Evolutionary conservation across 2,888 invertebrate genomes (phyloP), one percentile per base, ranked within the genome.

Genomic region (Aphidoletes aphidimyza): DNA sequence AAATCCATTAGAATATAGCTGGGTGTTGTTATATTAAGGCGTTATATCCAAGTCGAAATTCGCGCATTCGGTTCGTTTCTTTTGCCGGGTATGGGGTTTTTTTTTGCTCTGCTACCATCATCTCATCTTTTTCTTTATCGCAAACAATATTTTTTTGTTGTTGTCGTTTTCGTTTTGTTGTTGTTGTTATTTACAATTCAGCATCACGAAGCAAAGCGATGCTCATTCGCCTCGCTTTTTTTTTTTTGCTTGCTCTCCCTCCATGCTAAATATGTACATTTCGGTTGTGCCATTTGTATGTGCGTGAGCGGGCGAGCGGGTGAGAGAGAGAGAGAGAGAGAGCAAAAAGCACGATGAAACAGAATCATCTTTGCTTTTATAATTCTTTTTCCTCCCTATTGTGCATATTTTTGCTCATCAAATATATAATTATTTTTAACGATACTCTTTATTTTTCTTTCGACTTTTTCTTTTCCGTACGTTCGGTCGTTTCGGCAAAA

Each of bases 361-460:
- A n/a, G 30, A 69, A 19, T 69, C 69, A 69, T 69, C 69, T 69
- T 69, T 69, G 69, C 69, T 30, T 69, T 69, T 69, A 69, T 69
- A 69, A 69, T 69, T 54, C 54, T 54, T 54, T 69, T 22, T n/a
- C 69, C 14, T 30, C 30, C 30, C 8, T n/a, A 69, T 69, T 69
- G 69, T 30, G 69, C 69, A 30, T 69, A 69, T 69, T 69, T 69
- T 69, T 69, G 69, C 69, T 69, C 69, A 30, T 69, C 69, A 69
- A 69, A 69, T 69, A 30, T 69, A 69, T 69, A 69, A 69, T 69
- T 69, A 69, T 69, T 69, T 69, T 69, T 69, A 69, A 69, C 69
- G 69, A 69, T 69, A 30, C 69, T 69, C 69, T 69, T 69, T 69
- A 69, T 69, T 69, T 69, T 69, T 69, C 69, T 69, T 69, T 69